Evolutionary conservation across 37 sponge, comb jelly and placozoan genomes (phyloP).

Genomic region (Theonella swinhoei): DNA sequence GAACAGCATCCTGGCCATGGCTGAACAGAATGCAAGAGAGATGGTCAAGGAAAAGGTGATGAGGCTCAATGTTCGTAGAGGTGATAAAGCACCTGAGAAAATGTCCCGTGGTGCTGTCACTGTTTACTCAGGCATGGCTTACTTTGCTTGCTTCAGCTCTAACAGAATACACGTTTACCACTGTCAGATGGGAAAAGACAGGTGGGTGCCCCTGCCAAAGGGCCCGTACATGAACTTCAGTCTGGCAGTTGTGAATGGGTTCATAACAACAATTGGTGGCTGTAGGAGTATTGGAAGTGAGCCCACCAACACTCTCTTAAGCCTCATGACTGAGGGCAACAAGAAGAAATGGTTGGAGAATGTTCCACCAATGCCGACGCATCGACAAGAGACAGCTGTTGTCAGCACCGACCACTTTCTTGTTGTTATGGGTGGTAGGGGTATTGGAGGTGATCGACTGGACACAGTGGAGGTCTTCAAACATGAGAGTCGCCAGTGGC

Average conservation of each 20-base stretch:
- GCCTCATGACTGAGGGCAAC: background rate
- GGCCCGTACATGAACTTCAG: background rate
- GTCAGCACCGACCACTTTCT: background rate
- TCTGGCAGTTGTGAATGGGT: background rate
- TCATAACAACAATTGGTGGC: background rate
- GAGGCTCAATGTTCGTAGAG: background rate
- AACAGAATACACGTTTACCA: background rate
- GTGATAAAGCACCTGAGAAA: background rate
- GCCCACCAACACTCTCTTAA: background rate
- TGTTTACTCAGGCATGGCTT: background rate
- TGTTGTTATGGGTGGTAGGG: background rate
- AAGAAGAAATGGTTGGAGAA: background rate
- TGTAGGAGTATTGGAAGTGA: background rate
- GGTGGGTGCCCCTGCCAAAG: background rate
- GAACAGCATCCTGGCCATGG: background rate
- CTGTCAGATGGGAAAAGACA: background rate
- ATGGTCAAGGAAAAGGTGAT: background rate
- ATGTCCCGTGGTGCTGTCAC: background rate
- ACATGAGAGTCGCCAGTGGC: background rate
- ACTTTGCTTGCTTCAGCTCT: background rate
- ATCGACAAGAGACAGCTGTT: background rate
- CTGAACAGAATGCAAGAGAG: background rate
- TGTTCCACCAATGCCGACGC: background rate
- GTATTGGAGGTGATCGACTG: background rate
- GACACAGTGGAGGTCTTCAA: background rate